A percentile compares a stretch with the other conserved stretches of the same genome.
Conservation (phyloP, 37 sponge, comb jelly and placozoan species). For the Theonella swinhoei region DNA sequence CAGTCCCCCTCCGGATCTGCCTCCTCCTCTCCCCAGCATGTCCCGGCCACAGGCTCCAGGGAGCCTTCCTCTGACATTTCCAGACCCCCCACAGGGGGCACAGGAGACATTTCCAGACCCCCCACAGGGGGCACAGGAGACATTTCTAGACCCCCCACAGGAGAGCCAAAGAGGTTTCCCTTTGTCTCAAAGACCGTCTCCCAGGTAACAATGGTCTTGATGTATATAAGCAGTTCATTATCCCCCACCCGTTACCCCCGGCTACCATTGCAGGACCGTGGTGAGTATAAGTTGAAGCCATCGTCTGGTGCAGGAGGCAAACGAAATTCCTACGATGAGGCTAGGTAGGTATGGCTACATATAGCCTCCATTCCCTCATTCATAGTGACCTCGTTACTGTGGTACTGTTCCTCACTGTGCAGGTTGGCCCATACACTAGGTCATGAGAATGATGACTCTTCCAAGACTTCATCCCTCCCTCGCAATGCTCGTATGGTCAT, state of each 20-base stretch:
- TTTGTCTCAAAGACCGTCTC: slow-evolving; percentile 38
- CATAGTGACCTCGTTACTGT: too few relatives aligned
- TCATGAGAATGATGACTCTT: neutral
- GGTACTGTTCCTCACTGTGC: too few relatives aligned
- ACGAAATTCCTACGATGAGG: slow-evolving; percentile 38
- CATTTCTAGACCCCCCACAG: too few relatives aligned
- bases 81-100: neutral
- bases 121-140: neutral
- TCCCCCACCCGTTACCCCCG: neutral
- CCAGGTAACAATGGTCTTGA: slow-evolving; percentile 1
- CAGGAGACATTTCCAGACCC: neutral
- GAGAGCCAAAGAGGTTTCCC: slow-evolving; percentile 24
- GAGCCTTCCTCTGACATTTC: too few relatives aligned
- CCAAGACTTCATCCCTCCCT: slow-evolving; percentile 32
- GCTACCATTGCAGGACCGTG: too few relatives aligned
- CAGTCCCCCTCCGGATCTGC: neutral
- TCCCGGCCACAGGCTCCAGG: neutral
- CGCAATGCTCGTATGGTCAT: slow-evolving; percentile 9
- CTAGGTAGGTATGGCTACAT: too few relatives aligned
- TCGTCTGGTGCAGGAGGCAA: neutral
- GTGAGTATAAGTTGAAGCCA: neutral
- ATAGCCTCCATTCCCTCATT: too few relatives aligned
- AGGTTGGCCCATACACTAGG: neutral
- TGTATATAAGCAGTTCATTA: too few relatives aligned
- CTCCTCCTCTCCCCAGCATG: slow-evolving; percentile 7